phyloP scores from a whole-genome alignment of 2,113 vertebrate species.

The human (Homo sapiens) region GRCh38 chr7:65695001-65695500 shows the following conservation, averaged over 20 bases:
- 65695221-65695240: not conserved
- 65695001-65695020: conserved; percentile 92
- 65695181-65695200: not conserved
- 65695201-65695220: rapidly evolving
- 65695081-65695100: conserved; percentile 94
- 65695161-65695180: conserved; percentile 87
- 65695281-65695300: not conserved
- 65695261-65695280: not conserved
- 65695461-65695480: not conserved
- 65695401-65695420: conserved; percentile 18
- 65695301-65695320: conserved; percentile 21
- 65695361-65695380: not conserved
- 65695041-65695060: conserved; percentile 83
- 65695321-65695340: conserved; percentile 19
- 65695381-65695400: conserved; percentile 21
- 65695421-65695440: not conserved
- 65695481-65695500: not conserved
- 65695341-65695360: conserved; percentile 6
- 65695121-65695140: conserved; percentile 91
- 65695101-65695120: conserved; percentile 93
- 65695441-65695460: not conserved
- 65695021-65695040: conserved; percentile 86
- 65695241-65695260: not conserved
- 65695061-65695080: conserved; percentile 94
- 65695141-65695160: conserved; percentile 95